Evolutionary conservation across 1,140 invertebrate species (phyloP).

Genomic region (Nebria ingens): DNA sequence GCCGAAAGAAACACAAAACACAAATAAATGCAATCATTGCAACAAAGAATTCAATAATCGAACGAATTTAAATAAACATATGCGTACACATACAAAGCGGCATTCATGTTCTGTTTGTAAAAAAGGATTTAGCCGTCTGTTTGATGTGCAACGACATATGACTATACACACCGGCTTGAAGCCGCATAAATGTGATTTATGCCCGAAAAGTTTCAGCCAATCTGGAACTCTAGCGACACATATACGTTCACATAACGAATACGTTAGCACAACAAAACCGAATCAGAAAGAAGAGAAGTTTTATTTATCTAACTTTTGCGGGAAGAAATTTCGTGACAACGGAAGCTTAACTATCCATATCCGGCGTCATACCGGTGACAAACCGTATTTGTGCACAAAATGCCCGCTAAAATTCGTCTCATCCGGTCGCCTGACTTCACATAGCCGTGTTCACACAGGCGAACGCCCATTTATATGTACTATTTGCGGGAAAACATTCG

Average conservation of each 20-base stretch:
- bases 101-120: slow-evolving; percentile 22
- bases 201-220: slow-evolving; percentile 45
- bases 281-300: no score
- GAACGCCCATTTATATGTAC: slow-evolving; percentile 26
- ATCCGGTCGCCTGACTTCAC: slow-evolving; percentile 26
- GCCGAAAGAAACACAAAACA: no score
- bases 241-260: slow-evolving; percentile 26
- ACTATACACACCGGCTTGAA: slow-evolving; percentile 60
- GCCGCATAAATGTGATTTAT: slow-evolving; percentile 52
- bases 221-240: slow-evolving; percentile 41
- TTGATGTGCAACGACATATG: slow-evolving; percentile 24
- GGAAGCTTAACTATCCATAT: slow-evolving; percentile 42
- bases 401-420: slow-evolving; percentile 21
- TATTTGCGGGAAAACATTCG: slow-evolving; percentile 42
- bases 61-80: slow-evolving; percentile 19
- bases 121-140: slow-evolving; percentile 22
- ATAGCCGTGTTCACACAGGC: slow-evolving; percentile 48
- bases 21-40: slow-evolving; percentile 16
- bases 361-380: slow-evolving; percentile 45
- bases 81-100: slow-evolving; percentile 22
- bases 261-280: no score
- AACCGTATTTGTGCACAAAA: slow-evolving; percentile 40
- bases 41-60: slow-evolving; percentile 20
- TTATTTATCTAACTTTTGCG: slow-evolving; percentile 15
- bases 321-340: slow-evolving; percentile 31